Base-by-base conservation (phyloP, 2,888 invertebrate species). In the Drosophila mettleri region DNA sequence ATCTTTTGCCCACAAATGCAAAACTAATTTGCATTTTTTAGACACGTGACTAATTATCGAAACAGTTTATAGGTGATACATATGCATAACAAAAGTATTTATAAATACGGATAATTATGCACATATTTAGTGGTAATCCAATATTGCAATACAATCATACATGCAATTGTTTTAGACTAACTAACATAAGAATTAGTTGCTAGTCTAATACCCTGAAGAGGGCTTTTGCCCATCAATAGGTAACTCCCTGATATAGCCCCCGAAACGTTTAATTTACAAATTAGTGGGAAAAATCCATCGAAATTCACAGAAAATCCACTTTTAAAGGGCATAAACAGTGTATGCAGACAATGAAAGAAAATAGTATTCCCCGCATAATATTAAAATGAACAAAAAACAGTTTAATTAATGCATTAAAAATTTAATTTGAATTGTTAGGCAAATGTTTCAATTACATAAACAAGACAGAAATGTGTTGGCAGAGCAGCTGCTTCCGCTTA, bases 401-500 rank as follows among this genome's bases (percentile, higher is more conserved):
- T 20, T 18, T 48, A 48, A 48, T 48, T 48, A 48, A 48, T 48
- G 31, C 31, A n/a, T 29, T 46, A 48, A 74, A 85, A 71, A 71
- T 54, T 34, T 62, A 45, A 59, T 62, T 66, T 63, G 54, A 78
- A 79, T 55, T 74, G 61, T 69, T 66, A 24, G 54, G 74, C 59
- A 71, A 78, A 69, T 86, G 70, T 81, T 84, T 87, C 70, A 69
- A 73, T 73, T 83, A 72, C 61, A 74, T 61, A 69, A 69, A 65
- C 45, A 61, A 64, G 49, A 53, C 41, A 49, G 36, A 48, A 55
- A 55, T 48, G 20, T 66, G 62, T 60, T 52, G 66, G 48, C 61
- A 66, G 22, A 45, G 55, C 59, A 74, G 68, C 59, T 63, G 48
- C 29, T 54, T 65, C 54, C 65, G 65, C 54, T 54, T 45, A 49